These are phyloP conservation scores for Helogale parvula DNA, from an alignment of 2,113 vertebrate species.

Conservation along the genomic window DNA sequence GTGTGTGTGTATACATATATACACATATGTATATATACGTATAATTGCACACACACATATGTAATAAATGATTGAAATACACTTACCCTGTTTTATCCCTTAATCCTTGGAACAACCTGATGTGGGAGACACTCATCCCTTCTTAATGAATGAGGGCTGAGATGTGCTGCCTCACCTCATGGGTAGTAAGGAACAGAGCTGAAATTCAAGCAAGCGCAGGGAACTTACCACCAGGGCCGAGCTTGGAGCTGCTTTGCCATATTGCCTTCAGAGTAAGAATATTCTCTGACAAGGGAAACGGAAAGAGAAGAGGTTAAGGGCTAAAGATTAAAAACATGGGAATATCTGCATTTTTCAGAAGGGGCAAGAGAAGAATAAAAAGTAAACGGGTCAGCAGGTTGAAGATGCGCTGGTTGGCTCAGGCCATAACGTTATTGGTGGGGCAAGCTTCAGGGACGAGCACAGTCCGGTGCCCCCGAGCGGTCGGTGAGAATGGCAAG, in stretches of 20 bases:
- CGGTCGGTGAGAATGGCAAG: neutral
- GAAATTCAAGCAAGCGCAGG: neutral
- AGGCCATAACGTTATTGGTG: fast-evolving
- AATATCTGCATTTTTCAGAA: neutral
- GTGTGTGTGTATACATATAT: neutral
- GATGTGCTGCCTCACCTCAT: neutral
- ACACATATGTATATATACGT: no score
- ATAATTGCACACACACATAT: neutral
- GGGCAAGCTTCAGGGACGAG: neutral
- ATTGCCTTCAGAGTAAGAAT: neutral
- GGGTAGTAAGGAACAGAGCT: neutral
- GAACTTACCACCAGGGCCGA: neutral
- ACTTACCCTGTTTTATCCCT: neutral
- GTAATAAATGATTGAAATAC: neutral
- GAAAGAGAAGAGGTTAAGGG: neutral
- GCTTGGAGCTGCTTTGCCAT: neutral
- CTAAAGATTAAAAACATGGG: neutral
- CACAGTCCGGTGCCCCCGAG: fast-evolving
- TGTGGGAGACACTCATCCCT: neutral
- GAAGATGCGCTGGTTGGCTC: neutral
- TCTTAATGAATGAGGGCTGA: neutral
- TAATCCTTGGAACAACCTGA: neutral
- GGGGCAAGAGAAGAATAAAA: neutral
- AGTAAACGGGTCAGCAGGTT: neutral
- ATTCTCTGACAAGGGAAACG: neutral